A percentile compares a stretch with the other conserved stretches of the same genome.
phyloP scores from a whole-genome alignment of 1,140 invertebrate genomes.

The Neodiprion lecontei region DNA sequence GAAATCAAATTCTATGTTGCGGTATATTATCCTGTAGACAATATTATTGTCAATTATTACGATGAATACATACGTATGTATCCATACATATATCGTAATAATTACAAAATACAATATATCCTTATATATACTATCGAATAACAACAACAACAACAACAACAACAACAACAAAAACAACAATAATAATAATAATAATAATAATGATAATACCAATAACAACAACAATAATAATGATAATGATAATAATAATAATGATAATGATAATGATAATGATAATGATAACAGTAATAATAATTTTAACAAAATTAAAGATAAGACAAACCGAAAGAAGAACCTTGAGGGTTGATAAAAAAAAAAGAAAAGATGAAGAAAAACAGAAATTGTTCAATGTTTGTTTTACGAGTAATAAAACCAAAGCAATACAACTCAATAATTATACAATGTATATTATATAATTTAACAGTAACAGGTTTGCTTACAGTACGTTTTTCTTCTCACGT shows the following conservation, averaged over 20 bases:
- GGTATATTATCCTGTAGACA: background rate
- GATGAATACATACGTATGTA: background rate
- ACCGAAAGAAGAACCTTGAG: no score
- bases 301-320: background rate
- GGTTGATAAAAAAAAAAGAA: no score
- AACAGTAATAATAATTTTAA: background rate
- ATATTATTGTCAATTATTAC: conserved; percentile 1
- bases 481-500: no score
- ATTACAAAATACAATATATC: no score
- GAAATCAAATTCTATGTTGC: background rate
- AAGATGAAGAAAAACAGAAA: background rate
- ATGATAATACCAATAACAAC: background rate
- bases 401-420: background rate
- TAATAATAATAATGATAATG: background rate
- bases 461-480: no score
- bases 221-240: background rate
- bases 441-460: background rate
- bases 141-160: background rate
- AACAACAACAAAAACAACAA: background rate
- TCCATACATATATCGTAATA: no score
- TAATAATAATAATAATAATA: background rate
- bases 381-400: background rate
- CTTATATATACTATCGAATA: background rate
- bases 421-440: background rate
- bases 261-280: background rate